phyloP scores from a whole-genome alignment of 2,797 vertebrate genomes.

The Anomalospiza imberbis region DNA sequence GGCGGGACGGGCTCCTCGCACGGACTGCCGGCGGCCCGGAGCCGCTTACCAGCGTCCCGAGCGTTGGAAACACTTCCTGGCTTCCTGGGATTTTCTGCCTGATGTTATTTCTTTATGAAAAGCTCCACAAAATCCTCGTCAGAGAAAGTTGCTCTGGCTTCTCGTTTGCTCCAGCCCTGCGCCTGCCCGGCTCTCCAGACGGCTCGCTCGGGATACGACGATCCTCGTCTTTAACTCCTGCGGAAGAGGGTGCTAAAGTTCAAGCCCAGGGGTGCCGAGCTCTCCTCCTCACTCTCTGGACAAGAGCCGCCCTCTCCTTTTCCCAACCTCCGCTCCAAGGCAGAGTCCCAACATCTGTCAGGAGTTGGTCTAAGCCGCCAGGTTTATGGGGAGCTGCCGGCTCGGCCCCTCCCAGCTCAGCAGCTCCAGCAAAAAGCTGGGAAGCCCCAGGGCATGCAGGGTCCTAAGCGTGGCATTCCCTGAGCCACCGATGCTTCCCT shows the following conservation, averaged over 20 bases:
- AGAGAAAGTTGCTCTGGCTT: neutral
- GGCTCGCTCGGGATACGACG: neutral
- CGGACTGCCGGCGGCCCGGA: neutral
- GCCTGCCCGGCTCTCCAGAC: neutral
- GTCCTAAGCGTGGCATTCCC: constrained; percentile 31
- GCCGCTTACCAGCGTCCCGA: neutral
- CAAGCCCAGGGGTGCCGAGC: constrained; percentile 9
- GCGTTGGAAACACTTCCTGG: neutral
- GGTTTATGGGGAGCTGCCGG: constrained; percentile 65
- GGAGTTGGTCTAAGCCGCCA: constrained; percentile 37
- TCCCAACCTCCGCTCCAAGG: neutral
- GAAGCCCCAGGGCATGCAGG: constrained; percentile 24
- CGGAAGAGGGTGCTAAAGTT: constrained; percentile 54
- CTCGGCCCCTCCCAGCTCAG: constrained; percentile 68
- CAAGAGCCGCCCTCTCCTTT: neutral
- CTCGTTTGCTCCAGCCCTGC: neutral
- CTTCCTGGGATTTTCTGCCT: neutral
- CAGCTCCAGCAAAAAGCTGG: constrained; percentile 43
- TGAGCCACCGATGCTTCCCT: accelerated
- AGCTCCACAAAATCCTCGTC: neutral
- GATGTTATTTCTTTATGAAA: neutral
- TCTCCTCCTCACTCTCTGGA: neutral
- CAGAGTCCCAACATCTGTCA: constrained; percentile 73
- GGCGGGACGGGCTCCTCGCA: constrained; percentile 21
- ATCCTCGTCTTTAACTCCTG: neutral